Percentiles rank a stretch among this genome's conserved stretches.
These are phyloP conservation scores for Butorides virescens DNA, from an alignment of 2,113 vertebrate genomes.

Conservation along the genomic window DNA sequence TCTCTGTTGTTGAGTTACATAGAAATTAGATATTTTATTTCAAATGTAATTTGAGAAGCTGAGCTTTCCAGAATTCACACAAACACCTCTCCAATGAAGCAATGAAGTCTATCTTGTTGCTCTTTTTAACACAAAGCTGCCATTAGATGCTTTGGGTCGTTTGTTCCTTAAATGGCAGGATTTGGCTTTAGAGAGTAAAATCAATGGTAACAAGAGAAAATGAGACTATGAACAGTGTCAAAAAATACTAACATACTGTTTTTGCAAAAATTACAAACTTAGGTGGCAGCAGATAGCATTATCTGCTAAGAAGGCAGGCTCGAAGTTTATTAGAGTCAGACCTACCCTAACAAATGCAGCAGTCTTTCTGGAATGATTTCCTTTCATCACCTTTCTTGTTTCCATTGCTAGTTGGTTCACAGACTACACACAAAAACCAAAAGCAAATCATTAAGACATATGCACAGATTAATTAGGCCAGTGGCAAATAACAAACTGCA, in stretches of 20 bases:
- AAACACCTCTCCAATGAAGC: neutral
- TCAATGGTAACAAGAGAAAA: neutral
- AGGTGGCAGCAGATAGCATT: neutral
- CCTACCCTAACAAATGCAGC: constrained; percentile 94
- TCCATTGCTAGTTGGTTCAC: constrained; percentile 97
- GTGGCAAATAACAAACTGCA: neutral
- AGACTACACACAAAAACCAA: constrained; percentile 72
- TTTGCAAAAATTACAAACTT: neutral
- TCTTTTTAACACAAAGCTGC: neutral
- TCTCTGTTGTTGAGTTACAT: neutral
- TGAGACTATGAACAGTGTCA: neutral
- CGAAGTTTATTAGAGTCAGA: neutral
- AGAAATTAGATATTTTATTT: neutral
- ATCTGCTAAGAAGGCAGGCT: neutral
- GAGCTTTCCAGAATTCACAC: neutral
- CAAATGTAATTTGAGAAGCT: neutral
- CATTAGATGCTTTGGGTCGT: neutral
- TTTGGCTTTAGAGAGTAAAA: neutral
- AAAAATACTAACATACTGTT: neutral
- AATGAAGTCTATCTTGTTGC: neutral
- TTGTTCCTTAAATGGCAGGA: neutral
- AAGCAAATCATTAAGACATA: neutral
- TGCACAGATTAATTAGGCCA: neutral
- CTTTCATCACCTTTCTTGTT: constrained; percentile 92
- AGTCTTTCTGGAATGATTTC: constrained; percentile 94